Conservation (phyloP, 1,140 invertebrate species). For the Cataglyphis hispanica region DNA sequence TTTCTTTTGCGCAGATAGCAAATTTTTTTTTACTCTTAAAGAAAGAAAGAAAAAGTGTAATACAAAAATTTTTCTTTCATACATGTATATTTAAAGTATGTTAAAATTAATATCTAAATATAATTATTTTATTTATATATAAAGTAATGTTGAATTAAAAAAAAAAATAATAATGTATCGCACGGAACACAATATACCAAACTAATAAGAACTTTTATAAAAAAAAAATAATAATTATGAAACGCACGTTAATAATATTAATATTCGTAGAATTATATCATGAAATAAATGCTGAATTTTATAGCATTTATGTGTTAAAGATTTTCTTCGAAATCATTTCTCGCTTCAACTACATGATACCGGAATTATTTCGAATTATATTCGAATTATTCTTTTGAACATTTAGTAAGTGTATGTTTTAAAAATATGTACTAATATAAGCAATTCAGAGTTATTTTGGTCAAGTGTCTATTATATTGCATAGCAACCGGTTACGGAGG, state of each 20-base stretch:
- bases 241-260: neutral
- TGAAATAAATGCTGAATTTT: neutral
- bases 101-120: too few species aligned
- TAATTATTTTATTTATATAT: too few species aligned
- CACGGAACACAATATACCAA: neutral
- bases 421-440: neutral
- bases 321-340: neutral
- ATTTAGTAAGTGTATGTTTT: slow-evolving; percentile 24
- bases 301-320: neutral
- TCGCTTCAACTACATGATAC: neutral
- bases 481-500: slow-evolving; percentile 4
- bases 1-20: neutral
- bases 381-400: slow-evolving; percentile 29
- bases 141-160: slow-evolving; percentile 2
- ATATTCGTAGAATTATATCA: neutral
- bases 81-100: too few species aligned
- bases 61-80: too few species aligned
- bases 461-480: slow-evolving; percentile 27
- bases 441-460: slow-evolving; percentile 40
- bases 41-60: neutral
- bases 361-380: slow-evolving; percentile 13
- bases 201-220: neutral
- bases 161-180: neutral
- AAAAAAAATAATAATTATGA: neutral
- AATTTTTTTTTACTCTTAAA: neutral